These are phyloP conservation scores for Mus minutoides DNA, from an alignment of 2,797 vertebrate genomes.

Conservation along the genomic window DNA sequence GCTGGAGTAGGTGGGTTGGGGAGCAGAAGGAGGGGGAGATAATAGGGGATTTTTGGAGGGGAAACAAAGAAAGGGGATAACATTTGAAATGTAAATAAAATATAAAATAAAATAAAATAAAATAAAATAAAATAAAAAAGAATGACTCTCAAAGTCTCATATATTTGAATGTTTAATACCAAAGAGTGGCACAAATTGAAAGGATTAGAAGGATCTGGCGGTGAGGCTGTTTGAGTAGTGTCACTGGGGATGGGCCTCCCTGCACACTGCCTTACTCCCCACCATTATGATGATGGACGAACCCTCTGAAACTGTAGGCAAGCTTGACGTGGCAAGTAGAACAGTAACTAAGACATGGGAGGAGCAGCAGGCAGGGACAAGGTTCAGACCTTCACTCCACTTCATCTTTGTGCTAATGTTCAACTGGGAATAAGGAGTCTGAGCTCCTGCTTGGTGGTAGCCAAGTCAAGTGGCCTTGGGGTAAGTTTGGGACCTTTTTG, in stretches of 20 bases:
- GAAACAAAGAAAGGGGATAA: too few relatives aligned
- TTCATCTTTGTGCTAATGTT: not conserved
- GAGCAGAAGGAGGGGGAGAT: too few relatives aligned
- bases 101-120: too few relatives aligned
- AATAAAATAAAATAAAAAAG: too few relatives aligned
- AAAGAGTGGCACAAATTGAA: not conserved
- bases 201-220: not conserved
- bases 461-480: not conserved
- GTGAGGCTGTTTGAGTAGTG: not conserved
- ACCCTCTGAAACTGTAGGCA: not conserved
- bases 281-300: not conserved
- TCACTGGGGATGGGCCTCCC: not conserved
- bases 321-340: too few relatives aligned
- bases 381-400: not conserved
- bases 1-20: too few relatives aligned
- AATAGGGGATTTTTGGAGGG: too few relatives aligned
- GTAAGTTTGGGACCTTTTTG: not conserved
- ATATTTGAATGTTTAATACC: not conserved
- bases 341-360: not conserved
- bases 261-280: not conserved
- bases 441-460: not conserved
- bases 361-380: not conserved
- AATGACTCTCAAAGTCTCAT: not conserved
- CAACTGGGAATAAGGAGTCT: not conserved
- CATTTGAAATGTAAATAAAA: too few relatives aligned